phyloP scores from a whole-genome alignment of 2,888 invertebrate genomes.

The Xestia rhomboidea region DNA sequence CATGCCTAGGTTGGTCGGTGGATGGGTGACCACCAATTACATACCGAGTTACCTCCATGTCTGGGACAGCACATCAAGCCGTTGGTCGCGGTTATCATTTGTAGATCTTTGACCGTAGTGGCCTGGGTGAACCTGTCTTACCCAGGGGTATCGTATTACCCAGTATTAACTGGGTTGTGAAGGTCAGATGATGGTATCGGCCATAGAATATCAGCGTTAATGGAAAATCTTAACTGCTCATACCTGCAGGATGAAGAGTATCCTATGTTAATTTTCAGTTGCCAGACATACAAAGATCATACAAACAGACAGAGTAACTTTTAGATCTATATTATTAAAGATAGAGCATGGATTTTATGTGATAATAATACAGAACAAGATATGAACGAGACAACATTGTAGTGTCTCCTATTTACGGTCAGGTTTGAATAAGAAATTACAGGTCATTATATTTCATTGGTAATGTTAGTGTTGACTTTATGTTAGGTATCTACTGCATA shows the following conservation, averaged over 20 bases:
- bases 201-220: not conserved
- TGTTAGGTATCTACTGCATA: not conserved
- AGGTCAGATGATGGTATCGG: not conserved
- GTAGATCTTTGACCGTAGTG: not conserved
- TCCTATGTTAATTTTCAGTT: not conserved
- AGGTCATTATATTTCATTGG: slow-evolving; percentile 34
- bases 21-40: not conserved
- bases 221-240: not conserved
- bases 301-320: not conserved
- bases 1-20: not conserved
- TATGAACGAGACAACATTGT: slow-evolving; percentile 41
- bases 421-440: slow-evolving; percentile 53
- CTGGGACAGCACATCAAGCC: not conserved
- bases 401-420: not conserved
- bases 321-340: too few relatives aligned
- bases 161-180: not conserved
- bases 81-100: not conserved
- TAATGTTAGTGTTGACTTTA: slow-evolving; percentile 17
- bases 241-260: not conserved
- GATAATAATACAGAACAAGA: slow-evolving; percentile 8
- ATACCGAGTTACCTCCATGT: not conserved
- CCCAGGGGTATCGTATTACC: not conserved
- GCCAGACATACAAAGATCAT: not conserved
- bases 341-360: slow-evolving; percentile 13
- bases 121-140: not conserved